Percentiles rank a stretch among this genome's conserved stretches.
Evolutionary conservation across 2,888 invertebrate genomes (phyloP).

Genomic region (Cosmopolites sordidus): DNA sequence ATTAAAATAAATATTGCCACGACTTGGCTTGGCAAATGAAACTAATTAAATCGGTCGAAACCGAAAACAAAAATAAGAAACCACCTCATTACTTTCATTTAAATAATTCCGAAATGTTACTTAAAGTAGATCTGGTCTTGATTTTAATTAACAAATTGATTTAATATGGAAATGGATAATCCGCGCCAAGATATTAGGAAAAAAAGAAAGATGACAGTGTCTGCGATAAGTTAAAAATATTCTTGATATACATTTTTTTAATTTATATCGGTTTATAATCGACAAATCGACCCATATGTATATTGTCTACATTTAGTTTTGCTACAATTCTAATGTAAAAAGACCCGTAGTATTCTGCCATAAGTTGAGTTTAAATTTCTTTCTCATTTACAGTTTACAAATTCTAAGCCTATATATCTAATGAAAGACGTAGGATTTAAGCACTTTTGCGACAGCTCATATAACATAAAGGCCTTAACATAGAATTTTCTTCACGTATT

Average conservation of each 20-base stretch:
- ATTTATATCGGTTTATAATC: conserved; percentile 13
- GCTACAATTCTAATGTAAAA: conserved; percentile 27
- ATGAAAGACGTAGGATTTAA: conserved; percentile 44
- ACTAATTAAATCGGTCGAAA: no score
- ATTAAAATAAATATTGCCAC: no score
- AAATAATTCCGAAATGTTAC: no score
- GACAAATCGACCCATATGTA: conserved; percentile 16
- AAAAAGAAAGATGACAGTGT: conserved; percentile 5
- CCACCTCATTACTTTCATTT: no score
- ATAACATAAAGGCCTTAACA: not conserved
- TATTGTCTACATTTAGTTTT: conserved; percentile 33
- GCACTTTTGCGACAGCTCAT: not conserved
- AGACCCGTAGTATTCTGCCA: conserved; percentile 43
- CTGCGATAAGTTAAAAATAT: conserved; percentile 21
- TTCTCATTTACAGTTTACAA: conserved; percentile 15
- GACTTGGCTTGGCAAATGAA: no score
- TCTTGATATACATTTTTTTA: conserved; percentile 18
- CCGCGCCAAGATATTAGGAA: not conserved
- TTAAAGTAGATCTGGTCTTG: no score
- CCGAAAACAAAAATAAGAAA: no score
- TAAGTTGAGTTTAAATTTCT: conserved; percentile 30
- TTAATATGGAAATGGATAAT: no score
- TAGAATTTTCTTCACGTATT: no score
- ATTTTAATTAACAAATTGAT: no score
- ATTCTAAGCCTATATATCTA: conserved; percentile 35